These are phyloP conservation scores for Oxyura jamaicensis DNA, from an alignment of 2,113 vertebrate species.

Conservation along the genomic window DNA sequence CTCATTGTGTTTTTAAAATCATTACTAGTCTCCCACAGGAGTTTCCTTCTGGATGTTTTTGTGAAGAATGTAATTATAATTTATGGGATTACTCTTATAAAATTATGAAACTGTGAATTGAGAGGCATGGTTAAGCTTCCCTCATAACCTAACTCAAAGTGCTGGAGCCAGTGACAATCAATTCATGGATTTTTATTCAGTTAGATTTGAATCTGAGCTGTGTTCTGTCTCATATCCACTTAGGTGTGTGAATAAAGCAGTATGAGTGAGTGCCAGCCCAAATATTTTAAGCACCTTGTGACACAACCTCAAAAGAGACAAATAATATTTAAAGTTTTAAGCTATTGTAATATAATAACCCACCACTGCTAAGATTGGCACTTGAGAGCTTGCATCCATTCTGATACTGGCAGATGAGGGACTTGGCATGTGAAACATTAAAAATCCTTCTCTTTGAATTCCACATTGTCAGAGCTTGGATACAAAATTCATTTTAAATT, in stretches of 20 bases:
- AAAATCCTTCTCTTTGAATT: not conserved
- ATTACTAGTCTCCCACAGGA: not conserved
- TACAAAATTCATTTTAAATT: not conserved
- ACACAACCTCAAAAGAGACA: not conserved
- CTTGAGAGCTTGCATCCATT: not conserved
- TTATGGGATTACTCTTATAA: not conserved
- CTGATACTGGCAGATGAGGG: not conserved
- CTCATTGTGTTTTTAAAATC: not conserved
- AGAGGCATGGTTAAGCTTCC: not conserved
- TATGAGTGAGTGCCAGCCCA: not conserved
- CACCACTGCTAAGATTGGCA: not conserved
- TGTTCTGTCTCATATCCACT: not conserved
- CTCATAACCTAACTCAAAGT: fast-evolving
- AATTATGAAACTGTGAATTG: not conserved
- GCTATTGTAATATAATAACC: not conserved
- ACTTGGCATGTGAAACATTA: not conserved
- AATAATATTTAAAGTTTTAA: not conserved
- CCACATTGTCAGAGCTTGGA: not conserved
- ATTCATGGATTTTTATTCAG: not conserved
- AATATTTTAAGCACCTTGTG: not conserved
- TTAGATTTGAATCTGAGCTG: not conserved
- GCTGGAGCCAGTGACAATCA: not conserved
- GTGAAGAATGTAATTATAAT: not conserved
- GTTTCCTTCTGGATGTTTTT: not conserved
- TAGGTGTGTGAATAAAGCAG: not conserved